Percentiles rank a stretch among this genome's conserved stretches.
phyloP scores from a whole-genome alignment of 2,888 invertebrate genomes.

The Volucella zonaria region DNA sequence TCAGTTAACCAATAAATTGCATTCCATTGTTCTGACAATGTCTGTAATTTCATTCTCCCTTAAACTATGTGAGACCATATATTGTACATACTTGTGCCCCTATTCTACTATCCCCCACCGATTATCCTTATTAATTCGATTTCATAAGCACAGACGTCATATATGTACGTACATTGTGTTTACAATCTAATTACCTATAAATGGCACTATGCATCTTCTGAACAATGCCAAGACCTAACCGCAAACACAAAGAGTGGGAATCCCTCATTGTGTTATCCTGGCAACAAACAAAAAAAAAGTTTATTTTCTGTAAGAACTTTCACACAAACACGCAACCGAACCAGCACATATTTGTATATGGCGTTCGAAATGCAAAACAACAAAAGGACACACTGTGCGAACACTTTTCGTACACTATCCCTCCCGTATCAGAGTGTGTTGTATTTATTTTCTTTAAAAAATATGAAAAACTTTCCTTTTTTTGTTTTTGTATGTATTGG shows the following conservation, averaged over 20 bases:
- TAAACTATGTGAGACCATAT: too few relatives aligned
- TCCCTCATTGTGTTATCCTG: constrained; percentile 8
- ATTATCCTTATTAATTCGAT: constrained; percentile 40
- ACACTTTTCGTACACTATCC: neutral
- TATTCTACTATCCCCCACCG: neutral
- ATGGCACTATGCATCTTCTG: constrained; percentile 54
- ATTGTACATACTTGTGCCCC: too few relatives aligned
- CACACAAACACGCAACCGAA: neutral
- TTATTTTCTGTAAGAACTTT: neutral
- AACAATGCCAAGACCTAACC: constrained; percentile 44
- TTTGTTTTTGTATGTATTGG: constrained; percentile 17
- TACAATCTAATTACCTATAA: constrained; percentile 68
- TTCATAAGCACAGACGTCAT: constrained; percentile 27
- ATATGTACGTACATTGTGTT: constrained; percentile 31
- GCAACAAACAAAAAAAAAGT: neutral
- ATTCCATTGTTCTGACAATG: constrained; percentile 69
- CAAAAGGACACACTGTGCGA: constrained; percentile 47
- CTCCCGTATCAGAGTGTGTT: neutral
- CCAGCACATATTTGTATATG: neutral
- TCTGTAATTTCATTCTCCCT: constrained; percentile 50
- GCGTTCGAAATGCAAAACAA: constrained; percentile 1
- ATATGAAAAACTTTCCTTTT: constrained; percentile 32
- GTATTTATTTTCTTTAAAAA: constrained; percentile 19
- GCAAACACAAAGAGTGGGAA: neutral
- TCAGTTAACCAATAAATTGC: constrained; percentile 70